Percentiles rank a stretch among this genome's conserved stretches.
Conservation (phyloP, 1,140 invertebrate species). For the Bombyx mandarina region DNA sequence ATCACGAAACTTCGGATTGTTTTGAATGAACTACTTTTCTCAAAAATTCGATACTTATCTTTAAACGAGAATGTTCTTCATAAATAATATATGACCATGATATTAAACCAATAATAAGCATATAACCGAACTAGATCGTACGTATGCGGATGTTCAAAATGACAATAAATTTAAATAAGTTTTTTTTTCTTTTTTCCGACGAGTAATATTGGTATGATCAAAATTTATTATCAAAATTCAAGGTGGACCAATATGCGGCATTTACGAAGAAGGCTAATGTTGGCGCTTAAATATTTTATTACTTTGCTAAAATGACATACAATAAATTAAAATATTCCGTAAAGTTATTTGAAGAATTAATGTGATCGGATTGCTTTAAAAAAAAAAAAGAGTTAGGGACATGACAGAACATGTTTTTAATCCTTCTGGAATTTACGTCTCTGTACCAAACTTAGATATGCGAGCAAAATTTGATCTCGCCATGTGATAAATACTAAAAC, state of each 20-base stretch:
- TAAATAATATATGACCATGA: background rate
- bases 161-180: too few relatives aligned
- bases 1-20: too few relatives aligned
- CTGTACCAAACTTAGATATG: background rate
- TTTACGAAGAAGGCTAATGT: background rate
- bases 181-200: too few relatives aligned
- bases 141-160: background rate
- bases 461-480: slow-evolving; percentile 31
- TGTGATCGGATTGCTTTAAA: too few relatives aligned
- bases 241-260: background rate
- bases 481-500: slow-evolving; percentile 21
- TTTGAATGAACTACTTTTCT: too few relatives aligned
- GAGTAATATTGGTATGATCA: background rate
- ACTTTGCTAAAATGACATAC: background rate
- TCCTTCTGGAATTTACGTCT: background rate
- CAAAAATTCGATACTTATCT: too few relatives aligned
- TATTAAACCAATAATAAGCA: background rate
- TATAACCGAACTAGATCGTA: background rate
- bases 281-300: slow-evolving; percentile 2
- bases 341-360: background rate
- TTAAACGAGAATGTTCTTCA: too few relatives aligned
- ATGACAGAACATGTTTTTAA: too few relatives aligned
- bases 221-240: too few relatives aligned
- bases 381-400: too few relatives aligned
- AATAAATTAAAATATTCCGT: slow-evolving; percentile 4